Evolutionary conservation across 2,888 invertebrate species (phyloP).

Genomic region (Drosophila subquinaria): DNA sequence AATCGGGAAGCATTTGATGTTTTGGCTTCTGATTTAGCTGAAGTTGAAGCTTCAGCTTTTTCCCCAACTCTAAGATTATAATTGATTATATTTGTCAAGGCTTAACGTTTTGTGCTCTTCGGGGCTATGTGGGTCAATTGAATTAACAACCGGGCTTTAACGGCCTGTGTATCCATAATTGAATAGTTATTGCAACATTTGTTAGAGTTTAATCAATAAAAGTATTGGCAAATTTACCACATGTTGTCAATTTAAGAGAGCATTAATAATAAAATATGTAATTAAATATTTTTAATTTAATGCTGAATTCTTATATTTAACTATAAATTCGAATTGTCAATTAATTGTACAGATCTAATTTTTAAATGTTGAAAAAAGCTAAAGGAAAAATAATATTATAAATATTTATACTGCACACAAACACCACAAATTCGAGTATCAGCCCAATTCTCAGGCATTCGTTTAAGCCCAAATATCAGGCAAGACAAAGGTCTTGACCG

Average conservation of each 20-base stretch:
- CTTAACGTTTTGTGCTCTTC: slow-evolving; percentile 18
- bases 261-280: neutral
- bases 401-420: neutral
- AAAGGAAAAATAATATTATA: neutral
- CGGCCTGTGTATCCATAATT: slow-evolving; percentile 28
- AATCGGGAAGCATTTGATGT: slow-evolving; percentile 14
- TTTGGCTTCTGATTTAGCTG: slow-evolving; percentile 2
- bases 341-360: neutral
- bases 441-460: slow-evolving; percentile 24
- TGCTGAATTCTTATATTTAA: neutral
- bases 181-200: slow-evolving; percentile 11
- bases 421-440: neutral
- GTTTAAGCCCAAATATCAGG: slow-evolving; percentile 30
- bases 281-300: neutral
- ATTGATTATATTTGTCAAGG: slow-evolving; percentile 51
- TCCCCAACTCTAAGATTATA: slow-evolving; percentile 28
- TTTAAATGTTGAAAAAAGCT: neutral
- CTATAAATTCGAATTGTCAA: too few relatives aligned
- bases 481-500: slow-evolving; percentile 60
- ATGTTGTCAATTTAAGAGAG: neutral
- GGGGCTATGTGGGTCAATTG: slow-evolving; percentile 49
- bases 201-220: slow-evolving; percentile 1
- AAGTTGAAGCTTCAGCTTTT: neutral
- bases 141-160: slow-evolving; percentile 28
- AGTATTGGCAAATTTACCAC: neutral